phyloP scores from a whole-genome alignment of 2,797 vertebrate genomes.

The Clarias platycephalus region DNA sequence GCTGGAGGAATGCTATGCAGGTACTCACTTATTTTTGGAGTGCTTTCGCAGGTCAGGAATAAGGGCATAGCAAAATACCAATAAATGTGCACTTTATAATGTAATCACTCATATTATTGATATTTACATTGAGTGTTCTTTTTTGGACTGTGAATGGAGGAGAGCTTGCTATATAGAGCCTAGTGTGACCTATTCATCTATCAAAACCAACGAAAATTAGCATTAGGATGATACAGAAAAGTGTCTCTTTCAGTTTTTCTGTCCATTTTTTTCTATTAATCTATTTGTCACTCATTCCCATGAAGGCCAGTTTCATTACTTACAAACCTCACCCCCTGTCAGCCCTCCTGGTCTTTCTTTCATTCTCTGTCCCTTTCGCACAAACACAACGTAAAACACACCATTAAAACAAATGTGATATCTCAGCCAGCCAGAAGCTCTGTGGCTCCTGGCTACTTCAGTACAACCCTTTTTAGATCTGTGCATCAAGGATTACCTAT shows the following conservation, averaged over 20 bases:
- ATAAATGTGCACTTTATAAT: background rate
- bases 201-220: background rate
- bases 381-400: constrained; percentile 8
- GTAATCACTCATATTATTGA: background rate
- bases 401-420: constrained; percentile 35
- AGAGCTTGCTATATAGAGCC: background rate
- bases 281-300: constrained; percentile 19
- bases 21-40: background rate
- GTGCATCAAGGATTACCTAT: constrained; percentile 29
- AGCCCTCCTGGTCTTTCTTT: background rate
- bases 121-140: background rate
- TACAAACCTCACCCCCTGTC: constrained; percentile 9
- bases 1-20: background rate
- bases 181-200: background rate
- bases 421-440: constrained; percentile 19
- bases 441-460: constrained; percentile 31
- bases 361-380: background rate
- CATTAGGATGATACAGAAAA: background rate
- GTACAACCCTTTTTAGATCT: constrained; percentile 38
- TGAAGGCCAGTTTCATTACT: constrained; percentile 26
- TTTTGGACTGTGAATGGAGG: constrained; percentile 1
- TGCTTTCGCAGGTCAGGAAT: background rate
- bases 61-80: background rate
- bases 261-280: background rate
- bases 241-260: background rate